Conservation (phyloP, 64 coral and sea anemone genomes). For the Astreopora myriophthalma region DNA sequence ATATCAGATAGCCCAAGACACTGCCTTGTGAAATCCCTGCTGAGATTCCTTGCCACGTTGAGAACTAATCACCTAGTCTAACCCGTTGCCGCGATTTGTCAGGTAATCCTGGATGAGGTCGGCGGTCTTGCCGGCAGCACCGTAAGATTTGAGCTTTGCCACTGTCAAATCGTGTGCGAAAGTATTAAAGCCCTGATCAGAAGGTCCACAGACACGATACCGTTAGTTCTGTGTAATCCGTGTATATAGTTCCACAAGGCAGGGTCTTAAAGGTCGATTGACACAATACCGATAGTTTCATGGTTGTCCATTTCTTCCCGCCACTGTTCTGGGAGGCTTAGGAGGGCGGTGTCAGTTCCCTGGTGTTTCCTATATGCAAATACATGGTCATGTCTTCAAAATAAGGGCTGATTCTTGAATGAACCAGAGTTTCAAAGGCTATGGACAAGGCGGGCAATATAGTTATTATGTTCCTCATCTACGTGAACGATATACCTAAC, state of each 20-base stretch:
- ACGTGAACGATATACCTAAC: too few species aligned
- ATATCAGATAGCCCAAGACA: neutral
- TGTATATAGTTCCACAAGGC: too few species aligned
- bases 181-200: conserved; percentile 30
- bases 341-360: neutral
- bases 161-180: conserved; percentile 21
- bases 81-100: conserved; percentile 51
- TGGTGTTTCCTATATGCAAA: conserved; percentile 11
- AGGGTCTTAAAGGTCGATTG: too few species aligned
- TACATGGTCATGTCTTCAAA: conserved; percentile 16
- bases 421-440: conserved; percentile 14
- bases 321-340: conserved; percentile 39
- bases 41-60: conserved; percentile 36
- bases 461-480: too few species aligned
- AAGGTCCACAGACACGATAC: conserved; percentile 15
- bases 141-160: conserved; percentile 28
- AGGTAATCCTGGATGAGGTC: conserved; percentile 21
- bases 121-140: conserved; percentile 10
- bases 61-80: conserved; percentile 26
- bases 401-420: conserved; percentile 11
- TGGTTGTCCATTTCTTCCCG: conserved; percentile 11
- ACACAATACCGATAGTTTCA: conserved; percentile 9
- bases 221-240: conserved; percentile 28
- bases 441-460: conserved; percentile 46
- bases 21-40: conserved; percentile 31